Evolutionary conservation across 2,113 vertebrate genomes (phyloP).

Genomic region (Toxotes chatareus): DNA sequence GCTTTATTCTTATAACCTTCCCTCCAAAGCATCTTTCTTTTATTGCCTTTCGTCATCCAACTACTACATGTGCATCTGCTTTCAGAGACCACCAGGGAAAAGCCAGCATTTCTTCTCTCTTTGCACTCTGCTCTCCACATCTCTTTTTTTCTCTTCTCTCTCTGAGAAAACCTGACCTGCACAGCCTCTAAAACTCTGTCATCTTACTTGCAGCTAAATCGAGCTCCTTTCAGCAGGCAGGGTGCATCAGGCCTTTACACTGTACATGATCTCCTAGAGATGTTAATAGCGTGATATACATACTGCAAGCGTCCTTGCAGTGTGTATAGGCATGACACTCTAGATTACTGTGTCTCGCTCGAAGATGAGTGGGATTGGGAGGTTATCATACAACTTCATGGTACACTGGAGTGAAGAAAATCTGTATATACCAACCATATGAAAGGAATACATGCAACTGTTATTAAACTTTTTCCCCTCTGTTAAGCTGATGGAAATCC

Average conservation of each 20-base stretch:
- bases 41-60: conserved; percentile 4
- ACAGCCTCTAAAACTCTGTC: conserved; percentile 27
- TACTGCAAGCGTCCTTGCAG: background rate
- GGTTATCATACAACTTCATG: conserved; percentile 9
- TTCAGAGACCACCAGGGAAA: conserved; percentile 7
- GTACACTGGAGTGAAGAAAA: background rate
- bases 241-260: conserved; percentile 11
- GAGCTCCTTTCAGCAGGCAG: conserved; percentile 8
- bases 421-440: conserved; percentile 21
- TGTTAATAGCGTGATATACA: conserved; percentile 45
- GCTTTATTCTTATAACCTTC: conserved; percentile 1
- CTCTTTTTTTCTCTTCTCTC: background rate
- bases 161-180: conserved; percentile 20
- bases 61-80: conserved; percentile 21
- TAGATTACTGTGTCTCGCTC: conserved; percentile 30
- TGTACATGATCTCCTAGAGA: conserved; percentile 19
- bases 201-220: conserved; percentile 50
- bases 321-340: conserved; percentile 2
- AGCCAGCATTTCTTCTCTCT: conserved; percentile 6
- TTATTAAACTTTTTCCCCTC: conserved; percentile 50
- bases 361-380: conserved; percentile 4
- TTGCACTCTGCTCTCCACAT: background rate
- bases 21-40: background rate
- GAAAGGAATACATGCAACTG: conserved; percentile 21
- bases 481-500: conserved; percentile 65